phyloP scores from a whole-genome alignment of 2,113 vertebrate species.

The Mandrillus leucophaeus region DNA sequence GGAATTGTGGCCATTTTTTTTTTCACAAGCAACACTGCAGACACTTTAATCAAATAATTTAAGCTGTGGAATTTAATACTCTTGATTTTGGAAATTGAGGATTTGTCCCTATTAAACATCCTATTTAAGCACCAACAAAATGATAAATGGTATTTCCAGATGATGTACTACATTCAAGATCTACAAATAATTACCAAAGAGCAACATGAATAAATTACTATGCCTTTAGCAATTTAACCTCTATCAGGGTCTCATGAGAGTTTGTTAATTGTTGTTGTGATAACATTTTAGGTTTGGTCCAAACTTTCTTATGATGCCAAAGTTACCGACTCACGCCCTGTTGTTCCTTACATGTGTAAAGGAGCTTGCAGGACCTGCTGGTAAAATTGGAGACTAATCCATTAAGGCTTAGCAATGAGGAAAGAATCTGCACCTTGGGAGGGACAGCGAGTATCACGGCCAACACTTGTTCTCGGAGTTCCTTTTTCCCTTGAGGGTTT shows the following conservation, averaged over 20 bases:
- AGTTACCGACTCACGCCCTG: neutral
- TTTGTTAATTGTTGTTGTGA: neutral
- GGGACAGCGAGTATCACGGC: neutral
- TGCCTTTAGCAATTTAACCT: neutral
- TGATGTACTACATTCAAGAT: neutral
- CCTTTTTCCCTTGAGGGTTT: neutral
- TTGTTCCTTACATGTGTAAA: neutral
- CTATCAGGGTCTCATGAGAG: neutral
- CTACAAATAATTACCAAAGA: neutral
- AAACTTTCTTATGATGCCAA: neutral
- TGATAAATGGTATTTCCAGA: neutral
- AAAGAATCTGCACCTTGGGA: neutral
- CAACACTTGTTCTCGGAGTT: neutral
- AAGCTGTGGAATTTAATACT: constrained; percentile 25
- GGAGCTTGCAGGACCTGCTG: neutral
- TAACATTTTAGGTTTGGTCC: neutral
- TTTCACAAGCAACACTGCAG: neutral
- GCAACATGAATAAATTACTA: neutral
- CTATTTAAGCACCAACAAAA: neutral
- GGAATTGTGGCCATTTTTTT: neutral
- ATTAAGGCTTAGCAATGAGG: neutral
- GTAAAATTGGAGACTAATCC: neutral
- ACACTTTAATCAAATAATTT: constrained; percentile 33
- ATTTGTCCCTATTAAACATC: neutral
- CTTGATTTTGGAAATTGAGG: constrained; percentile 40